Evolutionary conservation across 2,113 vertebrate genomes (phyloP).

Genomic region (Pica pica): DNA sequence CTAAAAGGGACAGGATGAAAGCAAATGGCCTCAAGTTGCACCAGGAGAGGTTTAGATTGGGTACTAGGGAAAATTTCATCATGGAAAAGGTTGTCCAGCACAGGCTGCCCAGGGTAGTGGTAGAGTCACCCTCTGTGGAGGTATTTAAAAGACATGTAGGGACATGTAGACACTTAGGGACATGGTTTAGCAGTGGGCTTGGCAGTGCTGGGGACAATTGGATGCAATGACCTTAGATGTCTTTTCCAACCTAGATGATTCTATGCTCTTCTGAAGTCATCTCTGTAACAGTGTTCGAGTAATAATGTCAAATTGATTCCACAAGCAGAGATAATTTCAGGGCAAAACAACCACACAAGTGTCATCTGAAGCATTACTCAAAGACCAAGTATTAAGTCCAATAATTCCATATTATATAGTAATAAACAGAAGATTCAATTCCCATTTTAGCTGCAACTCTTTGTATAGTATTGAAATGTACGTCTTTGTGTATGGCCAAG

Average conservation of each 20-base stretch:
- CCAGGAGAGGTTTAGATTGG: not conserved
- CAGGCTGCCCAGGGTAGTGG: not conserved
- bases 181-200: not conserved
- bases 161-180: not conserved
- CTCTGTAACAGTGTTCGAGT: not conserved
- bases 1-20: rapidly evolving
- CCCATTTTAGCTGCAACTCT: not conserved
- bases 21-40: not conserved
- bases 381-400: not conserved
- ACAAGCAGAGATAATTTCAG: not conserved
- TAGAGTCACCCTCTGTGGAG: not conserved
- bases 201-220: not conserved
- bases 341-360: not conserved
- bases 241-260: not conserved
- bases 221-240: not conserved
- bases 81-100: not conserved
- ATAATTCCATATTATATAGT: not conserved
- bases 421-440: not conserved
- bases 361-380: not conserved
- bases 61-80: not conserved
- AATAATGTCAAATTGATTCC: not conserved
- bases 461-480: not conserved
- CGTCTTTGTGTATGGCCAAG: not conserved
- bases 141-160: not conserved
- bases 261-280: not conserved